Percentiles rank a stretch among this genome's conserved stretches.
Conservation (phyloP, 2,888 invertebrate species). For the Anodontia alba region DNA sequence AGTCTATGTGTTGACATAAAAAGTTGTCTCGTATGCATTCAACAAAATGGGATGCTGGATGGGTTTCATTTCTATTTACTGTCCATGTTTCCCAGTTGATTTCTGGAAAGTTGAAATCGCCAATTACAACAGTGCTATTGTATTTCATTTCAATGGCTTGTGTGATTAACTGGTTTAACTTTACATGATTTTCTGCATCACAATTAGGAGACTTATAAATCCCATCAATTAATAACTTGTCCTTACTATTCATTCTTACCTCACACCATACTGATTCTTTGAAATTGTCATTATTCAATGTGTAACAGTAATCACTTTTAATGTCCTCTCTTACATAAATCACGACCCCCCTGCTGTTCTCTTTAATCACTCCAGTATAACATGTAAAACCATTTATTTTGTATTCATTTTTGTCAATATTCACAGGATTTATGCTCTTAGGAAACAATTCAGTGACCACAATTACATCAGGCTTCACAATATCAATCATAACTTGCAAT, state of each 20-base stretch:
- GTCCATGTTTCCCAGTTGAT: slow-evolving; percentile 23
- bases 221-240: slow-evolving; percentile 12
- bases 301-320: slow-evolving; percentile 9
- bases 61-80: slow-evolving; percentile 7
- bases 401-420: slow-evolving; percentile 15
- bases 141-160: neutral
- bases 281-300: neutral
- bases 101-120: neutral
- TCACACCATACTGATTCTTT: slow-evolving; percentile 21
- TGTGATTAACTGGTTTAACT: neutral
- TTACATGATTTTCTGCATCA: neutral
- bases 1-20: neutral
- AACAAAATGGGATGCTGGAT: slow-evolving; percentile 14
- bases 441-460: slow-evolving; percentile 8
- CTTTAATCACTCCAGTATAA: neutral
- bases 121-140: slow-evolving; percentile 9
- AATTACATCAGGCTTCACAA: neutral
- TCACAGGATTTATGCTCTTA: neutral
- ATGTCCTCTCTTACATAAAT: slow-evolving; percentile 19
- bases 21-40: slow-evolving; percentile 23
- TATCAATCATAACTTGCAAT: neutral
- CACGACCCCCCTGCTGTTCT: neutral
- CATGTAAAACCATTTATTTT: neutral
- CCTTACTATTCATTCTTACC: neutral
- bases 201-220: slow-evolving; percentile 11